phyloP scores from a whole-genome alignment of 2,797 vertebrate genomes.

The Carcharodon carcharias region DNA sequence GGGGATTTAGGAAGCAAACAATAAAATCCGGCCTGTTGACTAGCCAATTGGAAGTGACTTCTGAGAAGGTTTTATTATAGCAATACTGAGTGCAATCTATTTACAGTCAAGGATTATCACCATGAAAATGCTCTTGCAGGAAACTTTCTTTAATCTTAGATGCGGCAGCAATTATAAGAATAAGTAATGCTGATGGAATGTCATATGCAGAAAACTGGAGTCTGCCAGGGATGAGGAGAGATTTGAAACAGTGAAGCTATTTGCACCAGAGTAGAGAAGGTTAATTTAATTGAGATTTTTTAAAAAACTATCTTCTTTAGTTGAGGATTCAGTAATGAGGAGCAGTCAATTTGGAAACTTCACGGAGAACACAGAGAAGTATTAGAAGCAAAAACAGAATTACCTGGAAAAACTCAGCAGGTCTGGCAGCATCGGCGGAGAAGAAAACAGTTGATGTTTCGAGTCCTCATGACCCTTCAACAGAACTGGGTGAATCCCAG shows the following conservation, averaged over 20 bases:
- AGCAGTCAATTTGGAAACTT: neutral
- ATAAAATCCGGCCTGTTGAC: neutral
- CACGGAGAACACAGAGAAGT: neutral
- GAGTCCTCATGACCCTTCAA: too few species aligned
- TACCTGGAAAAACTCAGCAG: too few species aligned
- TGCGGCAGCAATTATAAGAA: neutral
- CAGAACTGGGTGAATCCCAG: too few species aligned
- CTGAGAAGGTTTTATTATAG: neutral
- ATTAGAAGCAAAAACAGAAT: neutral
- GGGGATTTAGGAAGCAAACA: slow-evolving; percentile 18
- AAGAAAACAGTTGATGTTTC: too few species aligned
- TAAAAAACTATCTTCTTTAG: neutral
- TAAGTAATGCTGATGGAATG: neutral
- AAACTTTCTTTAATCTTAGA: neutral
- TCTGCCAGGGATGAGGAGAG: neutral
- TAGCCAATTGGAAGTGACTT: neutral
- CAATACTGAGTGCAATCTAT: neutral
- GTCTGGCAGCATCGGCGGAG: too few species aligned
- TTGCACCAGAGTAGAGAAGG: neutral
- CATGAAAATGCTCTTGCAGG: neutral
- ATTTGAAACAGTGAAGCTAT: neutral
- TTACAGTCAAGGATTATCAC: neutral
- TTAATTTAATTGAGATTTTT: neutral
- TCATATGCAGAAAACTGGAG: neutral
- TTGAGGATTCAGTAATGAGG: neutral